Base-by-base conservation (phyloP, 2,113 vertebrate species). In the Mastomys coucha region DNA sequence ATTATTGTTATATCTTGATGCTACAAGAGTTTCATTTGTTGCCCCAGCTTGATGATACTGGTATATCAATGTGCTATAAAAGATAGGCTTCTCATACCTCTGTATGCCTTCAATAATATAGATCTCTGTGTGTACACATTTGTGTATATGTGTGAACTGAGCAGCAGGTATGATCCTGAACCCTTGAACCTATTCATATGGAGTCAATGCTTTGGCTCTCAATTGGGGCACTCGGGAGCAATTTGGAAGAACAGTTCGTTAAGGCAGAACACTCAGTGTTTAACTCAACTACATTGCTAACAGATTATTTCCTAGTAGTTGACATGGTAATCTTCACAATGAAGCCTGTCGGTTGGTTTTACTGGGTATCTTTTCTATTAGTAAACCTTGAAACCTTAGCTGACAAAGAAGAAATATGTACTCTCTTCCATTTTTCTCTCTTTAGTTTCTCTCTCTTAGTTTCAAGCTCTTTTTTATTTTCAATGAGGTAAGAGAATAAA, bases 211-310 rank as follows among this genome's bases (percentile, higher is more conserved):
- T 31, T 80, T 94, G 24, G 8, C 28, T 90, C 65, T 73, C 91
- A 80, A 93, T 24, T 92, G 70, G 75, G 78, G 76, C 24, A 72
- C 77, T 69, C 69, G 51, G n/a, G 70, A 88, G 19, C 76, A 42
- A 86, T 95, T 89, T 88, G 65, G 31, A 81, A 81, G 85, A 89
- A n/a, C n/a, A n/a, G n/a, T 45, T 91, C 53, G 19, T 91, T 90
- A 93, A 92, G 65, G 85, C 60, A 69, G 94, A 73, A n/a, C 19
- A n/a, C 63, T 72, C 45, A 49, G 63, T 78, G 53, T 17, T 88
- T 96, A 95, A 63, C 26, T 51, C 22, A 88, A 17, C 63, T 77
- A 58, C 53, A 76, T 94, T 72, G 92, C 69, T 45, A 69, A 92
- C 36, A 84, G 53, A n/a, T 45, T n/a, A 45, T 95, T 94, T 80